Evolutionary conservation across 2,113 vertebrate genomes (phyloP).

Genomic region (Microtus richardsoni): DNA sequence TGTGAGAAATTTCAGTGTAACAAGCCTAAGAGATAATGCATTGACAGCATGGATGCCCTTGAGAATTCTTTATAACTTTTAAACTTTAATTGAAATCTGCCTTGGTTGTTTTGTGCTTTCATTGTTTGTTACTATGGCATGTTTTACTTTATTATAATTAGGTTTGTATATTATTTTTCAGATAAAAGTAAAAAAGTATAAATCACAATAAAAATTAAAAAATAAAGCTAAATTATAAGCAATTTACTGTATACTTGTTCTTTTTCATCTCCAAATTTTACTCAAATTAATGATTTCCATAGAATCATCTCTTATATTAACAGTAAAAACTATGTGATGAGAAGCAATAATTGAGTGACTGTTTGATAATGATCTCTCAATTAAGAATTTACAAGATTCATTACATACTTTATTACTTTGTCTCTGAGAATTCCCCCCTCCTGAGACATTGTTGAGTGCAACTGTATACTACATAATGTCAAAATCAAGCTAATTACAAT

Average conservation of each 20-base stretch:
- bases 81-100: not conserved
- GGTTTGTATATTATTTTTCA: not conserved
- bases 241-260: not conserved
- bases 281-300: not conserved
- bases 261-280: not conserved
- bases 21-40: not conserved
- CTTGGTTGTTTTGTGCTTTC: not conserved
- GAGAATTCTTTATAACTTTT: not conserved
- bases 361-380: not conserved
- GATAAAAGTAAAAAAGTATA: not conserved
- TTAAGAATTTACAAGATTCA: not conserved
- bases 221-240: not conserved
- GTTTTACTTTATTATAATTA: not conserved
- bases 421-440: rapidly evolving
- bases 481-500: not conserved
- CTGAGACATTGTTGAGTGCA: not conserved
- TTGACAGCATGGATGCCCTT: too few relatives aligned
- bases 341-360: not conserved
- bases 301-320: not conserved
- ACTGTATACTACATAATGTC: not conserved
- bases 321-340: not conserved
- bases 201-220: not conserved
- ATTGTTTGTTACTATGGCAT: not conserved
- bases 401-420: not conserved
- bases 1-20: not conserved